Base-by-base conservation (phyloP, 2,888 invertebrate genomes). In the Lochmaea crataegi region DNA sequence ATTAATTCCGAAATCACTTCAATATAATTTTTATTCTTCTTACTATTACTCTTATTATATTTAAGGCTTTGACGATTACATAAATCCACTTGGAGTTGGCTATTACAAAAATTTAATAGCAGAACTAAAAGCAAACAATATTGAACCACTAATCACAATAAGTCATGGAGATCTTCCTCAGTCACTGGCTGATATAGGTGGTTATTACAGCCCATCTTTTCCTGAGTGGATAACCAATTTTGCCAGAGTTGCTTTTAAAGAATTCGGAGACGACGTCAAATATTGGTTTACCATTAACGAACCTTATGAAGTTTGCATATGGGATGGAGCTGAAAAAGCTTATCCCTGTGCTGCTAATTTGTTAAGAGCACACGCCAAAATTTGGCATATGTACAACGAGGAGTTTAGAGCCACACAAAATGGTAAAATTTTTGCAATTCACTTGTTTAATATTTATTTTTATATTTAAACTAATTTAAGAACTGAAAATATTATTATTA, bases 241-340 rank as follows among this genome's bases (percentile, higher is more conserved):
- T 60, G 65, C 74, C 0, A 66, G 70, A 67, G 56, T 74, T 5
- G 41, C 45, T 51, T 74, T 74, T 22, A 51, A 71, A 2, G 41
- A 63, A 41, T 74, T 67, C 18, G 74, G 74, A 38, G 32, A 71
- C 41, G 70, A 70, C 48, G 74, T 74, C 0, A 71, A 70, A 66
- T 71, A 71, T 68, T 74, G 71, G 74, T 67, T 68, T 56, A 74
- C 74, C 2, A 66, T 74, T n/a, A 67, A 74, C 42, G 71, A 74
- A 53, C 74, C 74, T 7, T 65, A 70, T 16, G 51, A 67, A 66
- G 56, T 48, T 58, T 74, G 74, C 18, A 57, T 72, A 38, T 64
- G 64, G 45, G 68, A 72, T 57, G 67, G 68, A 12, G 72, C 63
- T 2, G 64, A 56, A 16, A 64, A 56, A 26, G 68, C 63, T 14